Conservation (phyloP, 2,797 vertebrate genomes). For the Semaprochilodus insignis region DNA sequence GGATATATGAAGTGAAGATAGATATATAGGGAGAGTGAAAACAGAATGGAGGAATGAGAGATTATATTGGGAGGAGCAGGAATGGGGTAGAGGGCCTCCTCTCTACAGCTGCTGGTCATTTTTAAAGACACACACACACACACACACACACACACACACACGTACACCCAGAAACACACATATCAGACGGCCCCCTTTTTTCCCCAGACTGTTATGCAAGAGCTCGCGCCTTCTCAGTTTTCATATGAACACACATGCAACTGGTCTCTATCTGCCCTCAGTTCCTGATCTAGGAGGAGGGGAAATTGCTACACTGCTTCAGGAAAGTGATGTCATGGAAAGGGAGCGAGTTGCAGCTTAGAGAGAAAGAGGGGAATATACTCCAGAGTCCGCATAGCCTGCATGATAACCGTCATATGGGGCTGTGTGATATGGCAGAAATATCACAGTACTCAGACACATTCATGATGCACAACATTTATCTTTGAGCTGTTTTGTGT, state of each 20-base stretch:
- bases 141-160: not conserved
- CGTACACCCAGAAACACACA: not conserved
- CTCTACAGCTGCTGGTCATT: slow-evolving; percentile 34
- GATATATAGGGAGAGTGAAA: not conserved
- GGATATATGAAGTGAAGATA: too few species aligned
- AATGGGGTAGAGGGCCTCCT: slow-evolving; percentile 23
- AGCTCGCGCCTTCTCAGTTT: not conserved
- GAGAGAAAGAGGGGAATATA: not conserved
- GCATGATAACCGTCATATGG: not conserved
- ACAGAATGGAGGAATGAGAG: not conserved
- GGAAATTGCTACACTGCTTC: not conserved
- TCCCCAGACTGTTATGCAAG: slow-evolving; percentile 24
- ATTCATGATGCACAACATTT: not conserved
- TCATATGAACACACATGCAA: not conserved
- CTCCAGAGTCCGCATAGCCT: not conserved
- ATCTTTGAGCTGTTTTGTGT: too few species aligned
- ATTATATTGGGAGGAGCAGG: not conserved
- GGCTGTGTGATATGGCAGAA: not conserved
- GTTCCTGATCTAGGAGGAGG: slow-evolving; percentile 3
- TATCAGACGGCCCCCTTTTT: not conserved
- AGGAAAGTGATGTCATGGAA: not conserved
- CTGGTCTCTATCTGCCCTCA: not conserved
- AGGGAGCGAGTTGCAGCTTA: not conserved
- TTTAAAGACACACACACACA: slow-evolving; percentile 16
- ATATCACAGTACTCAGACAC: not conserved